These are phyloP conservation scores for Anaspis maculata DNA, from an alignment of 2,888 invertebrate genomes.

Conservation along the genomic window DNA sequence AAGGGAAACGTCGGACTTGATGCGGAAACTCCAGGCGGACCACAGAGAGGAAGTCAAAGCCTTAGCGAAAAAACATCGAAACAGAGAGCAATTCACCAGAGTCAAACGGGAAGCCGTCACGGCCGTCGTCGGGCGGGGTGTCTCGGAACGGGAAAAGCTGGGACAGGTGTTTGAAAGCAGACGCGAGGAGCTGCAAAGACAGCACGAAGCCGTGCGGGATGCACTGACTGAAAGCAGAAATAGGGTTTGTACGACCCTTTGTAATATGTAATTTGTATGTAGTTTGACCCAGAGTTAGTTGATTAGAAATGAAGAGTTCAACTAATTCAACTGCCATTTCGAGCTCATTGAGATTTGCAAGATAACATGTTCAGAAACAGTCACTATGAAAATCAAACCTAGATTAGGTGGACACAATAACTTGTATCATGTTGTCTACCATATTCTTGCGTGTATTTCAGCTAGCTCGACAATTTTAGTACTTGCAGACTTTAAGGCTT, in stretches of 20 bases:
- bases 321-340: too few species aligned
- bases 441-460: too few species aligned
- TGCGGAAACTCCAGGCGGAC: conserved; percentile 73
- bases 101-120: conserved; percentile 78
- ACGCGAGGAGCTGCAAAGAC: conserved; percentile 64
- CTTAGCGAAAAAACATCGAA: conserved; percentile 77
- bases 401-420: not conserved
- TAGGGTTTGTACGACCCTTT: conserved; percentile 47
- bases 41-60: conserved; percentile 83
- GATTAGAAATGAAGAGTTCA: too few species aligned
- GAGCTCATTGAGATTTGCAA: too few species aligned
- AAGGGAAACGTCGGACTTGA: conserved; percentile 62
- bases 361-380: too few species aligned
- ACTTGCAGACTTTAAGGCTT: too few species aligned
- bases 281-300: too few species aligned
- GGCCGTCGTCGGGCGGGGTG: conserved; percentile 80
- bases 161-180: conserved; percentile 69
- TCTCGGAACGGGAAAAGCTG: conserved; percentile 77
- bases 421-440: not conserved
- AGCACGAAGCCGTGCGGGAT: conserved; percentile 69
- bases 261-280: too few species aligned
- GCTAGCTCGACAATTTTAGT: too few species aligned
- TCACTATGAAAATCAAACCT: not conserved
- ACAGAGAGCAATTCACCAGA: conserved; percentile 82
- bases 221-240: conserved; percentile 58